Base-by-base conservation (phyloP, 2,113 vertebrate species). In the Misgurnus mizolepis region DNA sequence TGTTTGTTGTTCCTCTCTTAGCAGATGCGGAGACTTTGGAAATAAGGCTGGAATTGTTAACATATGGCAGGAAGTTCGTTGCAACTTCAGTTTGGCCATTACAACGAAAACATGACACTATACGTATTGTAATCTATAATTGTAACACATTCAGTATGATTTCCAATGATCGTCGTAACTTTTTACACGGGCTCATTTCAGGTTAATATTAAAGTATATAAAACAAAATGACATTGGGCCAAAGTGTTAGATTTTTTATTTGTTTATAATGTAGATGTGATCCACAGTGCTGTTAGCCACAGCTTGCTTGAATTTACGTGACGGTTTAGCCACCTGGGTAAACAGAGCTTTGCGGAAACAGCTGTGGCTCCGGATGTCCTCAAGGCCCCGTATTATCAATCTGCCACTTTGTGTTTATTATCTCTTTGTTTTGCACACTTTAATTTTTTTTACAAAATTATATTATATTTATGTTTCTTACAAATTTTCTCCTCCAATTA, bases 1-100 rank as follows among this genome's bases (percentile, higher is more conserved):
- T 95, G 95, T 95, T 95, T 95, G 93, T 87, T 90, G 85, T 87
- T 68, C 75, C 6, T 45, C 4, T 86, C 66, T 14, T 73, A 83
- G 78, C 79, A 58, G 15, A 12, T 78, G 47, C 49, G 60, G 71
- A 34, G 61, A 43, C 17, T 79, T 58, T 68, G 69, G 74, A 83
- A 79, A 70, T 2, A 45, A 65, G 80, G 66, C 78, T 61, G 88
- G 86, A 89, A 88, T 90, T 77, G 88, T 79, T 85, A 74, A 73
- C 18, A 56, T 53, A 71, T 61, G 64, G 43, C 84, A 81, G 80
- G 80, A 84, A 85, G 80, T 84, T 75, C 82, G 82, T 71, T 76
- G 55, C 55, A 65, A 15, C 45, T 43, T 43, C 27, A 34, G 17
- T 6, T 18, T 41, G 61, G 78, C 82, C 82, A 73, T 84, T 73